Evolutionary conservation across 2,888 invertebrate genomes (phyloP), one percentile per base, ranked within the genome.

Genomic region (Adelognathus sp.): DNA sequence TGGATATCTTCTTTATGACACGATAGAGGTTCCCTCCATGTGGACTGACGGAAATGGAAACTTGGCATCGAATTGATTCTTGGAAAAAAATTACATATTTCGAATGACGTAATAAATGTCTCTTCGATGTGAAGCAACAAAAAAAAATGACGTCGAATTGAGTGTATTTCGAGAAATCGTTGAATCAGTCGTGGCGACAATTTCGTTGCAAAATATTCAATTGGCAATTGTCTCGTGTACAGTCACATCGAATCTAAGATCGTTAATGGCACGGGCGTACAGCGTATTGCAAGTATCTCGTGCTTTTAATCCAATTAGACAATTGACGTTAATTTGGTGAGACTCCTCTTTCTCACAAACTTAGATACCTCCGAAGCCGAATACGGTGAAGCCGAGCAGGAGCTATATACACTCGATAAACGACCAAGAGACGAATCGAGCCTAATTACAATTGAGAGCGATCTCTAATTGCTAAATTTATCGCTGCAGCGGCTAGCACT

Each of bases 381-480:
- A n/a, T 78, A 67, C 56, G 63, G 14, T 27, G 31, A 31, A 36
- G 64, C 73, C 56, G 66, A 58, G 54, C n/a, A 70, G 46, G 46
- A 29, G n/a, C 46, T 24, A 46, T 4, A 24, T 9, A 1, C 46
- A 36, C n/a, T n/a, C n/a, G 60, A 24, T 11, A 11, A 46, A 44
- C 52, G 63, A 50, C 46, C 58, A 33, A 50, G 74, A 70, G 64
- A 60, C 64, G 82, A 84, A 84, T 86, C 85, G 86, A 80, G 83
- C 82, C 83, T 86, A 89, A 90, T 89, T 89, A 85, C 87, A 86
- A 84, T 86, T 88, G 84, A 87, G 84, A 87, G 82, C 85, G 88
- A 88, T 79, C 70, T 74, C 70, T 88, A 90, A 90, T 90, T 90
- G 89, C 79, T 83, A 82, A 90, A 90, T 90, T 90, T 89, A 90